phyloP scores from a whole-genome alignment of 2,113 vertebrate species.

The Fulmarus glacialis region DNA sequence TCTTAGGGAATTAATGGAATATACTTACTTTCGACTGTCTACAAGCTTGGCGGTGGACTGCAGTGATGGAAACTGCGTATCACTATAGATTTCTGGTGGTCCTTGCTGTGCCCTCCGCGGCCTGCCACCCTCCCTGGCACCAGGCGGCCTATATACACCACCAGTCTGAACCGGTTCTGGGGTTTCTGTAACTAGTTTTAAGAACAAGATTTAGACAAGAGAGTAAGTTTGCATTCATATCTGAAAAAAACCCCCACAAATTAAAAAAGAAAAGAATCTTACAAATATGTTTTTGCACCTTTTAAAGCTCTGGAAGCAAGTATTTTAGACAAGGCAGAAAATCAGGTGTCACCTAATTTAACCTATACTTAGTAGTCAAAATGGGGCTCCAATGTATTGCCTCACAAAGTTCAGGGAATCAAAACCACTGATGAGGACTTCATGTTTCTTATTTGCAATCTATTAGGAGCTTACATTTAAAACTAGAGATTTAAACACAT shows the following conservation, averaged over 20 bases:
- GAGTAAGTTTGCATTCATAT: neutral
- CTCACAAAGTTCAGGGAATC: neutral
- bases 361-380: neutral
- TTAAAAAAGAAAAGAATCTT: neutral
- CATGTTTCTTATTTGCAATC: neutral
- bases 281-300: neutral
- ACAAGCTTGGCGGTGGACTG: conserved; percentile 93
- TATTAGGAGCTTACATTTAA: neutral
- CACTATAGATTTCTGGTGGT: conserved; percentile 94
- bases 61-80: conserved; percentile 94
- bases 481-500: neutral
- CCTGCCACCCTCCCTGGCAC: conserved; percentile 83
- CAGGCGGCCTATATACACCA: conserved; percentile 95
- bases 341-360: neutral
- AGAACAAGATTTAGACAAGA: neutral
- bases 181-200: conserved; percentile 74
- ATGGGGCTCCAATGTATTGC: fast-evolving
- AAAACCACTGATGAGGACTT: neutral
- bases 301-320: neutral
- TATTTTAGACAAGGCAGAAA: neutral
- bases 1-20: neutral
- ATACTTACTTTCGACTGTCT: conserved; percentile 93
- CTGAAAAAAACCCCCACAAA: neutral
- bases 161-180: conserved; percentile 84
- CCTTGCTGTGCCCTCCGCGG: conserved; percentile 84